Conservation (phyloP, 2,113 vertebrate species). For the Aythya baeri region DNA sequence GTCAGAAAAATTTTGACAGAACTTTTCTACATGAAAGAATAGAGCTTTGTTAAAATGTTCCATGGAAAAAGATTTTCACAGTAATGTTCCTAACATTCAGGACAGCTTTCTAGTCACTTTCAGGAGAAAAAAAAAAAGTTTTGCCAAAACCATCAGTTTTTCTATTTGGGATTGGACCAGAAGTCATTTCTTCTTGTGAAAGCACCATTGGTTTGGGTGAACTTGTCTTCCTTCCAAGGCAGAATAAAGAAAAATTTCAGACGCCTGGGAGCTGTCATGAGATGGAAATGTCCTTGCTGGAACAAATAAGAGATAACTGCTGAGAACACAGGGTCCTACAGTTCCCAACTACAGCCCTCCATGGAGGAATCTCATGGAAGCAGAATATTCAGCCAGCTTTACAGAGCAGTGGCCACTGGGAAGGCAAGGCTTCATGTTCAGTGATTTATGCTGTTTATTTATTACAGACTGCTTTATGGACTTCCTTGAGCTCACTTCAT, state of each 20-base stretch:
- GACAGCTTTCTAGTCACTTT: background rate
- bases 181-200: background rate
- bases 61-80: background rate
- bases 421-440: background rate
- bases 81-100: background rate
- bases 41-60: background rate
- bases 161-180: background rate
- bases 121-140: background rate
- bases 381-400: background rate
- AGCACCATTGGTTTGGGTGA: background rate
- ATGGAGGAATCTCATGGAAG: background rate
- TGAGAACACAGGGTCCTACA: background rate
- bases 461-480: background rate
- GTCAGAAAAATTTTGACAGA: background rate
- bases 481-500: background rate
- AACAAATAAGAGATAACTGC: background rate
- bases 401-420: background rate
- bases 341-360: rapidly evolving
- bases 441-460: background rate
- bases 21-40: background rate
- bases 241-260: background rate
- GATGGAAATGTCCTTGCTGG: background rate
- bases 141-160: background rate
- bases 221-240: background rate
- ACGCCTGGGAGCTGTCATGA: background rate